Conservation (phyloP, 2,888 invertebrate species). For the Xylota sylvarum region DNA sequence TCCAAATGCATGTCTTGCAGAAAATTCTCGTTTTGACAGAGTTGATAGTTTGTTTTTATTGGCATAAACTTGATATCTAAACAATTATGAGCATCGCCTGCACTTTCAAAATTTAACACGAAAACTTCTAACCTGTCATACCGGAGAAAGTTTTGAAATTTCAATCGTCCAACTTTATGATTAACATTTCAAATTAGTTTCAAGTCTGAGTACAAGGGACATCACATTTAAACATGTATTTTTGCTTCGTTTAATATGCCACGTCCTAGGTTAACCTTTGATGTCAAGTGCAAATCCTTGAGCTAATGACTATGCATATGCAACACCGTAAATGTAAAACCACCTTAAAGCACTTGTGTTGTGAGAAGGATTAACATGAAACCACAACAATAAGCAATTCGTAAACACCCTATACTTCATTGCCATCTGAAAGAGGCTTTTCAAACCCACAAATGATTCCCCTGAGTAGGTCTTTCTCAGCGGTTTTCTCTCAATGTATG, state of each 20-base stretch:
- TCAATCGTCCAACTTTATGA: too few species aligned
- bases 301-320: constrained; percentile 19
- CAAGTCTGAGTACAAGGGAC: too few species aligned
- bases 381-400: neutral
- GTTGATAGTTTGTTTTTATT: too few species aligned
- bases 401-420: neutral
- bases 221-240: too few species aligned
- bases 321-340: neutral
- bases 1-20: too few species aligned
- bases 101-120: too few species aligned
- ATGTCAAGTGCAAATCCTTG: constrained; percentile 19
- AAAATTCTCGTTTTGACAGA: too few species aligned
- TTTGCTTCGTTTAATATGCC: neutral
- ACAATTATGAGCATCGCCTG: too few species aligned
- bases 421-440: neutral
- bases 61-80: too few species aligned
- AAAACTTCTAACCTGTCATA: too few species aligned
- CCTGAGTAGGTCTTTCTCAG: neutral
- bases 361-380: constrained; percentile 2
- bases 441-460: neutral
- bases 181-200: too few species aligned
- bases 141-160: too few species aligned
- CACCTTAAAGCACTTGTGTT: neutral
- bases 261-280: neutral
- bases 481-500: neutral